These are phyloP conservation scores for Neomorphus geoffroyi DNA, from an alignment of 2,797 vertebrate genomes.

Conservation along the genomic window DNA sequence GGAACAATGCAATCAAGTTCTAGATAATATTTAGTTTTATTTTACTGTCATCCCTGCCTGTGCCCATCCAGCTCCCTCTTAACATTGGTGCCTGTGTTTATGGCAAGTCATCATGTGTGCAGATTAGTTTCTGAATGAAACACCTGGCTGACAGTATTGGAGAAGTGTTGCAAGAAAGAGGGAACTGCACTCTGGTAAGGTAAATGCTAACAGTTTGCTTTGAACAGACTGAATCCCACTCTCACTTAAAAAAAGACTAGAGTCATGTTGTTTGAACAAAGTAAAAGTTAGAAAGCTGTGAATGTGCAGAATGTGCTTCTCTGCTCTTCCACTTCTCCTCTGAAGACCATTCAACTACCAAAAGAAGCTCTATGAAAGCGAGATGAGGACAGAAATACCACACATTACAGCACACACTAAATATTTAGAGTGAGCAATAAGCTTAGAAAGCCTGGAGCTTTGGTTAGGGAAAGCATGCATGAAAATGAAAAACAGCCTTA, in stretches of 20 bases:
- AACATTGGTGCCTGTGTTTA: not conserved
- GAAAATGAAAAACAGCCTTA: not conserved
- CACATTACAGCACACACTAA: not conserved
- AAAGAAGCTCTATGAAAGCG: not conserved
- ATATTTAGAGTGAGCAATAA: not conserved
- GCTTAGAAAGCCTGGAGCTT: not conserved
- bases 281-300: not conserved
- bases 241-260: fast-evolving
- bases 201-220: not conserved
- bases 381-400: not conserved
- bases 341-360: not conserved
- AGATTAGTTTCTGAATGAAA: not conserved
- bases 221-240: not conserved
- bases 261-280: not conserved
- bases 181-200: not conserved
- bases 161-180: not conserved
- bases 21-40: not conserved
- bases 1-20: not conserved
- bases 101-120: not conserved
- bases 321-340: not conserved
- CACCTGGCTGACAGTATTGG: not conserved
- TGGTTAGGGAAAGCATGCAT: not conserved
- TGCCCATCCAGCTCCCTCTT: not conserved
- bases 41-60: not conserved
- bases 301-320: not conserved